phyloP scores from a whole-genome alignment of 1,140 invertebrate species.

The Drosophila nannoptera region DNA sequence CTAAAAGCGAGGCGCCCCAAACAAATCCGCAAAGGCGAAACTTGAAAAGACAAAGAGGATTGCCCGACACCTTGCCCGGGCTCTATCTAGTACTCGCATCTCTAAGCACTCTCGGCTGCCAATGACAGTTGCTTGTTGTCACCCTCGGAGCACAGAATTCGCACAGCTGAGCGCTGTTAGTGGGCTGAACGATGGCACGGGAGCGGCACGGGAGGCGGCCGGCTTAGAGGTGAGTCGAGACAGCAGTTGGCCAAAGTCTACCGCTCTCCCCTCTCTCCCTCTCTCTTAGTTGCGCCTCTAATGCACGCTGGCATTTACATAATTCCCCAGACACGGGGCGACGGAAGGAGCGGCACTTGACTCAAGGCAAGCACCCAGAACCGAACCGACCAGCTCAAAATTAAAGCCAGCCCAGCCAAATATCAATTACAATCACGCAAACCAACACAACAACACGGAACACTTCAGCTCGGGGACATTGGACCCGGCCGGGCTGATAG shows the following conservation, averaged over 20 bases:
- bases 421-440: slow-evolving; percentile 77
- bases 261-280: no score
- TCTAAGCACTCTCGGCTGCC: slow-evolving; percentile 37
- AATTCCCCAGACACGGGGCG: slow-evolving; percentile 48
- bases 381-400: slow-evolving; percentile 16
- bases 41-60: slow-evolving; percentile 50
- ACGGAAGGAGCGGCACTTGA: slow-evolving; percentile 49
- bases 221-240: slow-evolving; percentile 22
- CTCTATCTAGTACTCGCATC: slow-evolving; percentile 18
- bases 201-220: slow-evolving; percentile 35
- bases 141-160: slow-evolving; percentile 59
- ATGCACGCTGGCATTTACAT: slow-evolving; percentile 72
- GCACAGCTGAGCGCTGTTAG: slow-evolving; percentile 66
- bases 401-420: slow-evolving; percentile 47
- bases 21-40: slow-evolving; percentile 45
- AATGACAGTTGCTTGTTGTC: slow-evolving; percentile 66
- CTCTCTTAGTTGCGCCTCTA: slow-evolving; percentile 41
- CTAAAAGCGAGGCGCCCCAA: slow-evolving; percentile 61
- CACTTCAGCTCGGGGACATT: slow-evolving; percentile 27
- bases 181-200: slow-evolving; percentile 56
- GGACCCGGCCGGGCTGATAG: slow-evolving; percentile 9
- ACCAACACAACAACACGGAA: slow-evolving; percentile 40
- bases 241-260: slow-evolving; percentile 27
- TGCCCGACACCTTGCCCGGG: slow-evolving; percentile 52
- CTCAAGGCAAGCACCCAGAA: slow-evolving; percentile 47